These are phyloP conservation scores for Wasmannia auropunctata DNA, from an alignment of 1,140 invertebrate genomes.

Conservation along the genomic window DNA sequence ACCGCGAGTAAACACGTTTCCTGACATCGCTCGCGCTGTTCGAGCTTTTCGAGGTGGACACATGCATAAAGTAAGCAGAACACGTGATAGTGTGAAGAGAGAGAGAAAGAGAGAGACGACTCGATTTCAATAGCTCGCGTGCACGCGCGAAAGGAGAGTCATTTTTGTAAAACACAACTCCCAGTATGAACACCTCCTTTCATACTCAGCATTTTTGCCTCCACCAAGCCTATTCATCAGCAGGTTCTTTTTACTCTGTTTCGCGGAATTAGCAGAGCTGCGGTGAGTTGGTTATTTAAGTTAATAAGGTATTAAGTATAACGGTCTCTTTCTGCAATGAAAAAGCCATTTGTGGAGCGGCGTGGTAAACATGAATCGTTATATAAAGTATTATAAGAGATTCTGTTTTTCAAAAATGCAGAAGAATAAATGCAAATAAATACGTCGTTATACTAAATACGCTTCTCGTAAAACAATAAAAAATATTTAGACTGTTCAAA, in stretches of 20 bases:
- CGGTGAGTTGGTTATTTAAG: constrained; percentile 10
- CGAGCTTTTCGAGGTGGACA: constrained; percentile 10
- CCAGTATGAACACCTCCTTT: not conserved
- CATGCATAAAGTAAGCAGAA: not conserved
- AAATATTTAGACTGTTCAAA: not conserved
- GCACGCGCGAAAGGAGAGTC: not conserved
- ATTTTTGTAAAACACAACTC: constrained; percentile 12
- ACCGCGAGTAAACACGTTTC: constrained; percentile 38
- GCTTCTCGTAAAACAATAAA: not conserved
- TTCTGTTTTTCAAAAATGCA: too few relatives aligned
- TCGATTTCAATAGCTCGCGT: constrained; percentile 24
- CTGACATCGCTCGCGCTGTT: not conserved
- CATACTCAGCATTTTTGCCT: constrained; percentile 22
- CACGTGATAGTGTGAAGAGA: too few relatives aligned
- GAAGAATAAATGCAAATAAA: not conserved
- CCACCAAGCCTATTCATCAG: not conserved
- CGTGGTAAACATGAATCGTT: not conserved
- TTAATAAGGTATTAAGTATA: not conserved
- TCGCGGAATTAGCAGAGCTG: not conserved
- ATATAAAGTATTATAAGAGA: not conserved
- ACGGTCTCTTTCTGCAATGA: not conserved
- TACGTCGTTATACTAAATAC: not conserved
- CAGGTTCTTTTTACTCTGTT: not conserved
- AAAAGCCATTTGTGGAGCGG: not conserved
- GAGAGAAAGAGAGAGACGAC: too few relatives aligned